phyloP scores from a whole-genome alignment of 2,797 vertebrate genomes.

The Epinephelus malabaricus region DNA sequence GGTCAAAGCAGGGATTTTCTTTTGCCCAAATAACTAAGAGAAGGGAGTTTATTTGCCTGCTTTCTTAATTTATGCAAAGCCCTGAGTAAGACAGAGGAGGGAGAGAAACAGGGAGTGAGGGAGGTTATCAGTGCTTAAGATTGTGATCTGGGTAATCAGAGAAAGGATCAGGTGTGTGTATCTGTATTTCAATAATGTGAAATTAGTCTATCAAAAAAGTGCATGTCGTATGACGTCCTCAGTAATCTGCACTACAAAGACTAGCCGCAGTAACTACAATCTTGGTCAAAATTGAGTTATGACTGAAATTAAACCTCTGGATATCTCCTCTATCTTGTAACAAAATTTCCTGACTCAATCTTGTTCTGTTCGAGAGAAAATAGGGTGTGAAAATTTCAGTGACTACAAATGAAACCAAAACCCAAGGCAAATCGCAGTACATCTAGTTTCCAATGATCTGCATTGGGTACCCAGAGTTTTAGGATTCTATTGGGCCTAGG shows the following conservation, averaged over 20 bases:
- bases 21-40: slow-evolving; percentile 63
- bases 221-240: neutral
- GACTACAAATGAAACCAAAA: too few relatives aligned
- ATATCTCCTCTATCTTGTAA: too few relatives aligned
- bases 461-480: too few relatives aligned
- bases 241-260: neutral
- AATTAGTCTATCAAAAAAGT: slow-evolving; percentile 2
- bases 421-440: too few relatives aligned
- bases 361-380: too few relatives aligned
- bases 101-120: slow-evolving; percentile 22
- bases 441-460: too few relatives aligned
- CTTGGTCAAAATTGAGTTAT: too few relatives aligned
- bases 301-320: too few relatives aligned
- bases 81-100: slow-evolving; percentile 30
- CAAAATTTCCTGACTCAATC: too few relatives aligned
- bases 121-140: slow-evolving; percentile 27
- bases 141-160: slow-evolving; percentile 12
- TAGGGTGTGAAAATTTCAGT: too few relatives aligned
- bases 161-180: slow-evolving; percentile 33
- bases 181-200: slow-evolving; percentile 17
- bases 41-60: slow-evolving; percentile 56
- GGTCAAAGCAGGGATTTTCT: slow-evolving; percentile 68
- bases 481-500: too few relatives aligned
- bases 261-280: too few relatives aligned
- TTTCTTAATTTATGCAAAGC: slow-evolving; percentile 71